Base-by-base conservation (phyloP, 1,140 invertebrate genomes). In the Caerostris darwini region DNA sequence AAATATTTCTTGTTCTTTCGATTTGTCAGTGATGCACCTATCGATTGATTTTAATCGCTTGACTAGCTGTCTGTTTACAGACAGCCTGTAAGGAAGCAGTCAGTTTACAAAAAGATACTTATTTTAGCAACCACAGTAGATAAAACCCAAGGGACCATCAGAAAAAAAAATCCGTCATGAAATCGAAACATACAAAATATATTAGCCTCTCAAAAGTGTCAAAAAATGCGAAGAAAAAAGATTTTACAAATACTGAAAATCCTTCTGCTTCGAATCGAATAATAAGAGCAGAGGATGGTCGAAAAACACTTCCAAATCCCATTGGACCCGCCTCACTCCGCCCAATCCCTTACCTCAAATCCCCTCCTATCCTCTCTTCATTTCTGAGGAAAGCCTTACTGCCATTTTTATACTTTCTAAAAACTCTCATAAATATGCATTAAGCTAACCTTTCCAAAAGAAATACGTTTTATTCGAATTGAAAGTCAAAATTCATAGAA, bases 171-270 rank as follows among this genome's bases (percentile, higher is more conserved):
- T 69, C 7, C 69, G 12, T 77, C 34, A 8, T 2, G 69, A 77
- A 77, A 77, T 77, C 69, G 34, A 77, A 77, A 50, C 69, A 77
- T 34, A 34, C 8, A 71, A 71, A 64, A 19, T n/a, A n/a, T 71
- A 34, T 34, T 53, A 53, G 10, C 10, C 69, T 77, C 34, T 77
- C 69, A 77, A 53, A 77, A 53, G 69, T 77, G 50, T 71, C 69
- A 77, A 77, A 71, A 77, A 77, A n/a, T 19, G 10, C 19, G 3
- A 77, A 34, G 34, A 50, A 71, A 71, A 69, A 50, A 34, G 69
- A 3, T 34, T 77, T 34, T 77, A 77, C 69, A 77, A 77, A 77
- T 10, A 53, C 4, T 10, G 19, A 50, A 71, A 77, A 53, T 12
- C 8, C 10, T 77, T 50, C 7, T 34, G 4, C 50, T 7, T 34